phyloP scores from a whole-genome alignment of 2,113 vertebrate genomes.

The Channa argus region DNA sequence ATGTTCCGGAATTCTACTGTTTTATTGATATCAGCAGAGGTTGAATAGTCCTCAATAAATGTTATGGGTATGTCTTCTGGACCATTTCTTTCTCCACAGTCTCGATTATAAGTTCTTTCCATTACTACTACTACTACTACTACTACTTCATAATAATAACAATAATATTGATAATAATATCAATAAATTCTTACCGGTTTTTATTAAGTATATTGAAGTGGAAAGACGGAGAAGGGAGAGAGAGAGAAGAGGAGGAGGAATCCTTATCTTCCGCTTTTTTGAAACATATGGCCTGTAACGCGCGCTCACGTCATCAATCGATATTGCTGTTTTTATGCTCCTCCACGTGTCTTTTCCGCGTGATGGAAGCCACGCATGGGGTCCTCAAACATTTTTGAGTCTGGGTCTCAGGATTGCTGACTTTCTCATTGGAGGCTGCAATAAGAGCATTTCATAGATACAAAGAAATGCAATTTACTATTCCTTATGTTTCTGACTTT shows the following conservation, averaged over 20 bases:
- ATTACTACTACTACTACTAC: neutral
- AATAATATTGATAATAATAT: neutral
- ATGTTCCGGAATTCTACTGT: neutral
- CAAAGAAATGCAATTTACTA: neutral
- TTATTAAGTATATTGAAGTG: neutral
- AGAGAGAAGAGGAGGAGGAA: constrained; percentile 43
- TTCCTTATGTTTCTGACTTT: neutral
- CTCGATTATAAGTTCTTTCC: too few relatives aligned
- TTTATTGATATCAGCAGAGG: constrained; percentile 4
- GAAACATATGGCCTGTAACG: constrained; percentile 53
- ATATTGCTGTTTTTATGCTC: constrained; percentile 54
- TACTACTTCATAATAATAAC: constrained; percentile 1
- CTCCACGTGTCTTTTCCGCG: constrained; percentile 8
- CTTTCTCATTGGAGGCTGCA: too few relatives aligned
- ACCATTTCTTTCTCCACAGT: neutral
- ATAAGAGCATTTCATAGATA: neutral
- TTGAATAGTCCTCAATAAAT: neutral
- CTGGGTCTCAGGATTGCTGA: neutral
- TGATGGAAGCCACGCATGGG: neutral
- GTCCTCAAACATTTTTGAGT: neutral
- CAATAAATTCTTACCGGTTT: neutral
- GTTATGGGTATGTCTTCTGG: neutral
- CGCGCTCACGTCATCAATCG: constrained; percentile 75
- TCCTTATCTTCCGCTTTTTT: constrained; percentile 52
- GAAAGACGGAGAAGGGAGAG: neutral